phyloP scores from a whole-genome alignment of 2,113 vertebrate genomes.

The Lampris megalopsis region DNA sequence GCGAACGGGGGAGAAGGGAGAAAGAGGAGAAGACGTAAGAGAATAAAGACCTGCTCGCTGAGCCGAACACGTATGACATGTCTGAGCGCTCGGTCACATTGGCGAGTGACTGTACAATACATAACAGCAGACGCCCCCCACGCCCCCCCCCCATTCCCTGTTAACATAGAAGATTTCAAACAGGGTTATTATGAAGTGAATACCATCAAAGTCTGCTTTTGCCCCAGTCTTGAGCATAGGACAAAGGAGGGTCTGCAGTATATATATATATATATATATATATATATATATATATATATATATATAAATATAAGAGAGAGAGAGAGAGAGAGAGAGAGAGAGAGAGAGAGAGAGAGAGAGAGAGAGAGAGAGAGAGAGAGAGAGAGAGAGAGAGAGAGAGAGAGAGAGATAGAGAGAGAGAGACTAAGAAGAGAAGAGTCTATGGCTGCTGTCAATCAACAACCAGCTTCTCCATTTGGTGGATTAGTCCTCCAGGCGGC shows the following conservation, averaged over 20 bases:
- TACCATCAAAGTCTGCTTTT: background rate
- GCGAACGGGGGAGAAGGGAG: conserved; percentile 1
- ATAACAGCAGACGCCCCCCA: background rate
- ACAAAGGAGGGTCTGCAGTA: conserved; percentile 1
- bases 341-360: background rate
- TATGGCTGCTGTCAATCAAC: conserved; percentile 68
- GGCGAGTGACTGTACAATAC: conserved; percentile 14
- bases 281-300: background rate
- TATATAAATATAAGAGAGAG: background rate
- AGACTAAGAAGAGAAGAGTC: conserved; percentile 34
- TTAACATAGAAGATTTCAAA: conserved; percentile 18
- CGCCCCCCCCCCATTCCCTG: background rate
- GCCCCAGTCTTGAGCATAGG: background rate
- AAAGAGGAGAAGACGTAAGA: conserved; percentile 22
- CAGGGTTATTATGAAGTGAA: background rate
- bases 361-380: conserved; percentile 27
- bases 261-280: background rate
- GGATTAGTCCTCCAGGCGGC: conserved; percentile 65
- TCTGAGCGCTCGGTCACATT: conserved; percentile 5
- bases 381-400: conserved; percentile 48
- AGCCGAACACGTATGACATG: conserved; percentile 43
- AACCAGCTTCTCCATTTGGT: conserved; percentile 70
- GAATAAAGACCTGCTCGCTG: conserved; percentile 38
- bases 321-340: conserved; percentile 2
- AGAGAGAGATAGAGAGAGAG: conserved; percentile 45